A percentile compares a stretch with the other conserved stretches of the same genome.
These are phyloP conservation scores for Mythimna pallens DNA, from an alignment of 2,888 invertebrate species.

Conservation along the genomic window DNA sequence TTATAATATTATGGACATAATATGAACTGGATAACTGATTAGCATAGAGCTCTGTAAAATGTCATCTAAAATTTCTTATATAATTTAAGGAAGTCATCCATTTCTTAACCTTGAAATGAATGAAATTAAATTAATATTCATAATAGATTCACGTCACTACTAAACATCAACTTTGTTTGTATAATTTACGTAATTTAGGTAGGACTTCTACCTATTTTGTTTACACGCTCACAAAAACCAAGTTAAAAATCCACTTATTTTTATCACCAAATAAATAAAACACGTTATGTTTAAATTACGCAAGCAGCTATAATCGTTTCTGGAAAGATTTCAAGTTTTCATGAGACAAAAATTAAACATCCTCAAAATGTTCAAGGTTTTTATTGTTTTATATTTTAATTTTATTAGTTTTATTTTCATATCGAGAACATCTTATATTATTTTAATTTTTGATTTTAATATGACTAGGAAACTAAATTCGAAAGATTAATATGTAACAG, in stretches of 20 bases:
- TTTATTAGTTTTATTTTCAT: no score
- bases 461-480: neutral
- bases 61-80: neutral
- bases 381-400: no score
- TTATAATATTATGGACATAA: no score
- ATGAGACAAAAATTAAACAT: neutral
- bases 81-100: neutral
- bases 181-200: neutral
- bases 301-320: neutral
- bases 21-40: no score
- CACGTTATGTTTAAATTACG: neutral
- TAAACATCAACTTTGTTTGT: constrained; percentile 10
- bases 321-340: neutral
- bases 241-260: neutral
- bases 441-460: neutral
- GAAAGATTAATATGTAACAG: neutral
- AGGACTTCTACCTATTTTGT: neutral
- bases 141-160: neutral
- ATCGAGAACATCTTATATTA: no score
- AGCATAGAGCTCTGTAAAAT: no score
- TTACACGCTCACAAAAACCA: neutral
- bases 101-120: constrained; percentile 22
- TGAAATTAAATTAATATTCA: constrained; percentile 8
- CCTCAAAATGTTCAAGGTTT: neutral
- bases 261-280: constrained; percentile 1